Base-by-base conservation (phyloP, 2,797 vertebrate species). In the Thamnophis elegans region DNA sequence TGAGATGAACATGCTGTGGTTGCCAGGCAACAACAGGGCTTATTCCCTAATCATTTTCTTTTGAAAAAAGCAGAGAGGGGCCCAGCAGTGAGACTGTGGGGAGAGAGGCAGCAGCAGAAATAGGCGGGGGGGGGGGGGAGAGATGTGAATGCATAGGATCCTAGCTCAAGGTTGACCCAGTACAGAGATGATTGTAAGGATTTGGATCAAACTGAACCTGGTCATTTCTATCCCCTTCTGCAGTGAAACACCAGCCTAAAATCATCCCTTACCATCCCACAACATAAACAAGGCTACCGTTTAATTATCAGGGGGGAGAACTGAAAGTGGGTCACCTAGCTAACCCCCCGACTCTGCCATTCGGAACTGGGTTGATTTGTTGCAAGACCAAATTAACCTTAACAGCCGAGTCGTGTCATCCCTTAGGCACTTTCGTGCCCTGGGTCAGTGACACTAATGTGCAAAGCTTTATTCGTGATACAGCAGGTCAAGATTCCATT, bases 1-100 rank as follows among this genome's bases (percentile, higher is more conserved):
- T 55, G 65, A 68, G 85, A 28, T 88, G 59, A 68, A 90, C 10
- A 3, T 65, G 16, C 42, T 53, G 22, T 4, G 65, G 92, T 91
- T 93, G 89, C 92, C 87, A 91, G 28, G 89, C 89, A 93, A 82
- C 92, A 56, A 90, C 13, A 88, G 22, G 47, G 28, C 65, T 90
- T 68, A 32, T 42, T 90, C 89, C 47, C n/a, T 62, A 59, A 59
- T 22, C 42, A 36, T 60, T 89, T 92, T 26, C 20, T 32, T 73
- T 26, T 47, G 73, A 28, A 10, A 20, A 60, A 65, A 92, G 59
- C n/a, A 25, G 53, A 53, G 42, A 53, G 65, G 88, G 65, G 26
- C 25, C n/a, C 68, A 55, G 18, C 7, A 5, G 8, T 91, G 65
- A 36, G 28, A 42, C 78, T 82, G 13, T 73, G 10, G 14, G 54